Percentiles rank a stretch among this genome's conserved stretches.
phyloP scores from a whole-genome alignment of 2,113 vertebrate genomes.

The Microtus richardsoni region DNA sequence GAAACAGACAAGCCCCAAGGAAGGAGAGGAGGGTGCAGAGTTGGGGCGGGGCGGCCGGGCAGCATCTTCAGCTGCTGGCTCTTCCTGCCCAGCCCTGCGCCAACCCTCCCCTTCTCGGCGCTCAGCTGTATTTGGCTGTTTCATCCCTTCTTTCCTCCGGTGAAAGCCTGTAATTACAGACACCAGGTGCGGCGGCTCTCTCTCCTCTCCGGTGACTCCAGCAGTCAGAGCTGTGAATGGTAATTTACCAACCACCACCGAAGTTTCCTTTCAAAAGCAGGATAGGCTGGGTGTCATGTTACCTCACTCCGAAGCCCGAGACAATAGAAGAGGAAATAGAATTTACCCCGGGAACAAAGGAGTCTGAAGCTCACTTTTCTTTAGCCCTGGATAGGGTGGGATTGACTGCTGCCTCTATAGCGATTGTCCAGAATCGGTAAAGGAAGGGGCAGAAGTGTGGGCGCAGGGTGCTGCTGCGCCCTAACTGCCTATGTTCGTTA shows the following conservation, averaged over 20 bases:
- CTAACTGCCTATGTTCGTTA: fast-evolving
- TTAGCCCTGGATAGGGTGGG: slow-evolving; percentile 63
- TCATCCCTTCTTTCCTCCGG: slow-evolving; percentile 3
- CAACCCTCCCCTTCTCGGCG: neutral
- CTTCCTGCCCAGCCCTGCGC: neutral
- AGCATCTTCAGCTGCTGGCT: slow-evolving; percentile 59
- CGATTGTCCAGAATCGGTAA: neutral
- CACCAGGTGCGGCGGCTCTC: slow-evolving; percentile 82
- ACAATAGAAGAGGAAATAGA: slow-evolving; percentile 86
- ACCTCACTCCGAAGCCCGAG: slow-evolving; percentile 31
- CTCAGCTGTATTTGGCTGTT: neutral
- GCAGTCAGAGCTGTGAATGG: slow-evolving; percentile 71
- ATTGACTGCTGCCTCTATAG: slow-evolving; percentile 45
- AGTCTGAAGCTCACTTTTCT: slow-evolving; percentile 63
- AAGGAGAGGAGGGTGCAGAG: slow-evolving; percentile 34
- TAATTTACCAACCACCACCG: slow-evolving; percentile 75
- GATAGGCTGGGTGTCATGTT: slow-evolving; percentile 69
- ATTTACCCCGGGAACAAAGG: slow-evolving; percentile 82
- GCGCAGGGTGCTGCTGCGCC: neutral
- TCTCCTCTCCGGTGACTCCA: slow-evolving; percentile 70
- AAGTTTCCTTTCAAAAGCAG: slow-evolving; percentile 78
- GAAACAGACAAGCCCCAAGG: slow-evolving; percentile 46
- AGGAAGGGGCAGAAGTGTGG: neutral
- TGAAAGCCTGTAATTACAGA: slow-evolving; percentile 81
- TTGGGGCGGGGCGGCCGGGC: neutral